These are phyloP conservation scores for Xiphophorus hellerii DNA, from an alignment of 2,113 vertebrate genomes.

Conservation along the genomic window DNA sequence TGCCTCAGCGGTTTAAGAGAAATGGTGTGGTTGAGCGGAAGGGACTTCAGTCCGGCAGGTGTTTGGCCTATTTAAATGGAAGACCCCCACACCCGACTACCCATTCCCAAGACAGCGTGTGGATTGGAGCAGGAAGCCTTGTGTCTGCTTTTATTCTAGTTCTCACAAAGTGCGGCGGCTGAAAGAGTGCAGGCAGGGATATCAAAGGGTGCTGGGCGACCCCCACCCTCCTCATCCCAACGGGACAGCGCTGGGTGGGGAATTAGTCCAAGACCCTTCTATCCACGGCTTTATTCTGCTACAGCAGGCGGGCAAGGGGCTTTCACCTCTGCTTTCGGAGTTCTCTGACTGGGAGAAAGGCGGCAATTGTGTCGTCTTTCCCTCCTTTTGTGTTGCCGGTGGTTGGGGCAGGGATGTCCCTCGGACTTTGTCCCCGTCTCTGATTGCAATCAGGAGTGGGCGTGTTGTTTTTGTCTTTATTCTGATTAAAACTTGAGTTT, in stretches of 20 bases:
- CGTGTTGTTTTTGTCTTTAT: slow-evolving; percentile 70
- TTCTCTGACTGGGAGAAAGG: slow-evolving; percentile 60
- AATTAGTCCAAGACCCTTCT: slow-evolving; percentile 82
- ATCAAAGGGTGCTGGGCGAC: slow-evolving; percentile 81
- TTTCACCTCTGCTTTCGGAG: slow-evolving; percentile 67
- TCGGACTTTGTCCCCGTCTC: slow-evolving; percentile 62
- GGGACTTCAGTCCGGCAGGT: slow-evolving; percentile 82
- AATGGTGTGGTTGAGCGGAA: slow-evolving; percentile 74
- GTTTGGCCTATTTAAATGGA: slow-evolving; percentile 84
- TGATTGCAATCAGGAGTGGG: slow-evolving; percentile 65
- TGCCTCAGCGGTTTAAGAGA: slow-evolving; percentile 72
- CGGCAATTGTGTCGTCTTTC: slow-evolving; percentile 68
- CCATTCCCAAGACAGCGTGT: slow-evolving; percentile 80
- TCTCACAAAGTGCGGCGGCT: slow-evolving; percentile 80
- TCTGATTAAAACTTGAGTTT: slow-evolving; percentile 70
- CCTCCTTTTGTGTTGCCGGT: slow-evolving; percentile 34
- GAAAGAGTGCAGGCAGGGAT: slow-evolving; percentile 82
- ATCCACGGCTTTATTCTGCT: slow-evolving; percentile 80
- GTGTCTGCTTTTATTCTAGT: slow-evolving; percentile 85
- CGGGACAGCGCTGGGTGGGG: slow-evolving; percentile 76
- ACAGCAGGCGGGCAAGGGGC: slow-evolving; percentile 69
- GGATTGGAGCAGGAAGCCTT: slow-evolving; percentile 86
- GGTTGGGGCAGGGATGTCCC: slow-evolving; percentile 39
- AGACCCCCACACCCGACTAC: slow-evolving; percentile 58
- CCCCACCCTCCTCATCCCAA: slow-evolving; percentile 74